Evolutionary conservation across 2,888 invertebrate genomes (phyloP).

Genomic region (Lasius platythorax): DNA sequence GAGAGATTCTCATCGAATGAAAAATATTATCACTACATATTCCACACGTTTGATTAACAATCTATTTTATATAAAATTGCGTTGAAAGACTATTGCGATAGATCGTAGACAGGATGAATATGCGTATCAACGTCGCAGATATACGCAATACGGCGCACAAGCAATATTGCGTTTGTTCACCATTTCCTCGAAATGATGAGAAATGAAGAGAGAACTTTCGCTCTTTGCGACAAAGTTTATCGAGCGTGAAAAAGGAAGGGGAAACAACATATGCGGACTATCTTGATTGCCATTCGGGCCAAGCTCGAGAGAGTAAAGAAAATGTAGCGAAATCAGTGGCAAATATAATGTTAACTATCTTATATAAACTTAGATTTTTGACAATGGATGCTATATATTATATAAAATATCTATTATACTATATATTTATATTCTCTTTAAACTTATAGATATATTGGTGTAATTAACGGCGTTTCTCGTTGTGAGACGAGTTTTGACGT

Average conservation of each 20-base stretch:
- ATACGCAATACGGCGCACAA: not conserved
- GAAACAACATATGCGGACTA: not conserved
- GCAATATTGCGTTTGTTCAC: not conserved
- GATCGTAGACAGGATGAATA: not conserved
- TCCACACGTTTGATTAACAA: not conserved
- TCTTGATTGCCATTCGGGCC: not conserved
- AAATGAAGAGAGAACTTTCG: conserved; percentile 1
- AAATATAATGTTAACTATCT: not conserved
- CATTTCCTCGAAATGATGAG: conserved; percentile 1
- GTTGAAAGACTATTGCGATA: not conserved
- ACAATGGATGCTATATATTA: not conserved
- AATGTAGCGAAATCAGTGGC: conserved; percentile 10
- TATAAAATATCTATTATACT: not conserved
- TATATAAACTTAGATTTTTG: not conserved
- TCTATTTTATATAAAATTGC: not conserved
- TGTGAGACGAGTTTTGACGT: not conserved
- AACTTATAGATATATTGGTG: not conserved
- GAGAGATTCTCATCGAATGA: not conserved
- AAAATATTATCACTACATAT: conserved; percentile 7
- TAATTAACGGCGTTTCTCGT: not conserved
- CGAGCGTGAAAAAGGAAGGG: not conserved
- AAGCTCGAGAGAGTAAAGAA: not conserved
- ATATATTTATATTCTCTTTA: not conserved
- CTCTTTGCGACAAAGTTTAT: not conserved
- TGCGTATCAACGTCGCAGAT: not conserved